These are phyloP conservation scores for Anguilla anguilla DNA, from an alignment of 2,797 vertebrate species.

Conservation along the genomic window DNA sequence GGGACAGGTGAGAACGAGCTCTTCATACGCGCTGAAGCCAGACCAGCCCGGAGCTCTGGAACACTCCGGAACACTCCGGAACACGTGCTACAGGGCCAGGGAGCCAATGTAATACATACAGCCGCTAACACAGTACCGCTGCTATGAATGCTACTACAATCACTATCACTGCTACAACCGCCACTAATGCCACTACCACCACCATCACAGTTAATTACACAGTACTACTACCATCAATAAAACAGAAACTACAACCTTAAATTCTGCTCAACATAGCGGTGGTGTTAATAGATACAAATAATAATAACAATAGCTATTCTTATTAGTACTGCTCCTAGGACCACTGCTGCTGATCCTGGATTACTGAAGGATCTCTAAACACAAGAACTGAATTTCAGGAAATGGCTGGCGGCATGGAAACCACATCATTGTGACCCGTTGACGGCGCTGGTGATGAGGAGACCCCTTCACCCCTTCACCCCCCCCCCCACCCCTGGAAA, in stretches of 20 bases:
- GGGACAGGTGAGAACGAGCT: slow-evolving; percentile 5
- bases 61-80: background rate
- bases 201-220: background rate
- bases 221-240: background rate
- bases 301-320: background rate
- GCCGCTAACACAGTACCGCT: background rate
- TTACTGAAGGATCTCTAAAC: too few relatives aligned
- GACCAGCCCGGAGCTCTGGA: background rate
- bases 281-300: background rate
- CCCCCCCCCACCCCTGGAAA: slow-evolving; percentile 48
- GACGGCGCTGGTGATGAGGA: slow-evolving; percentile 24
- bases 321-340: background rate
- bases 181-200: background rate
- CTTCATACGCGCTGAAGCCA: background rate
- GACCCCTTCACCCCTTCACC: slow-evolving; percentile 26
- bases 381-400: background rate
- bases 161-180: background rate
- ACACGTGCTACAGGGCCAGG: background rate
- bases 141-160: background rate
- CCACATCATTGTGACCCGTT: slow-evolving; percentile 13
- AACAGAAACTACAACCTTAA: too few relatives aligned
- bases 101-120: background rate
- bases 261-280: background rate
- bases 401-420: slow-evolving; percentile 6
- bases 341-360: background rate